Conservation (phyloP, 2,888 invertebrate species). For the Cheiracanthium punctorium region DNA sequence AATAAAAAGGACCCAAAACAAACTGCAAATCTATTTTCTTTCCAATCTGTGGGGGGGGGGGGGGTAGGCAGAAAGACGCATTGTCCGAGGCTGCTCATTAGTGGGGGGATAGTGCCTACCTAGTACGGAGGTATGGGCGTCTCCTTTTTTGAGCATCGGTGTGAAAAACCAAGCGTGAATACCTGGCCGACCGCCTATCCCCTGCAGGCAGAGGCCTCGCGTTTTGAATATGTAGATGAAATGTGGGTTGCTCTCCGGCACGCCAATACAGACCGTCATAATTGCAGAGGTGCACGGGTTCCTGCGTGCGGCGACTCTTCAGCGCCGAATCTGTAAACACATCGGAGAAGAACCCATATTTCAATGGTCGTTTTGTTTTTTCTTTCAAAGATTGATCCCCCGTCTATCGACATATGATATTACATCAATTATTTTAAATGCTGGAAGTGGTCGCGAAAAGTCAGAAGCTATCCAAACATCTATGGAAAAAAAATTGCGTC, state of each 20-base stretch:
- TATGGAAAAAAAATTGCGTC: too few species aligned
- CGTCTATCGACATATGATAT: too few species aligned
- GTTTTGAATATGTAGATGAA: slow-evolving; percentile 55
- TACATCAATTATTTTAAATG: too few species aligned
- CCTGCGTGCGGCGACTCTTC: slow-evolving; percentile 12
- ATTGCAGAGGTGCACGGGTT: slow-evolving; percentile 1
- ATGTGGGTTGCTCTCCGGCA: slow-evolving; percentile 40
- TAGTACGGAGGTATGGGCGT: slow-evolving; percentile 15
- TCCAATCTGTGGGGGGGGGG: background rate
- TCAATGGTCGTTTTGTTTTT: too few species aligned
- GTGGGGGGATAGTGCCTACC: background rate
- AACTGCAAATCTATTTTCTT: slow-evolving; percentile 2
- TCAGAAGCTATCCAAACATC: too few species aligned
- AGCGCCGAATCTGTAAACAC: background rate
- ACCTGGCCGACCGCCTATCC: slow-evolving; percentile 41
- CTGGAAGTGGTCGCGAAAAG: too few species aligned
- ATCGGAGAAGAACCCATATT: too few species aligned
- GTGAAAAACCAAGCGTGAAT: slow-evolving; percentile 28
- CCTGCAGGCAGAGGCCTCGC: slow-evolving; percentile 21
- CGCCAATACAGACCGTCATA: slow-evolving; percentile 26
- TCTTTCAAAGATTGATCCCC: too few species aligned
- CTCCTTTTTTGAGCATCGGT: slow-evolving; percentile 25
- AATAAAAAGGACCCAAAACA: background rate
- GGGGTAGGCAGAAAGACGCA: background rate
- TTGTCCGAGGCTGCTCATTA: slow-evolving; percentile 27